A percentile compares a stretch with the other conserved stretches of the same genome.
These are phyloP conservation scores for Andrena bucephala DNA, from an alignment of 2,888 invertebrate genomes.

Conservation along the genomic window DNA sequence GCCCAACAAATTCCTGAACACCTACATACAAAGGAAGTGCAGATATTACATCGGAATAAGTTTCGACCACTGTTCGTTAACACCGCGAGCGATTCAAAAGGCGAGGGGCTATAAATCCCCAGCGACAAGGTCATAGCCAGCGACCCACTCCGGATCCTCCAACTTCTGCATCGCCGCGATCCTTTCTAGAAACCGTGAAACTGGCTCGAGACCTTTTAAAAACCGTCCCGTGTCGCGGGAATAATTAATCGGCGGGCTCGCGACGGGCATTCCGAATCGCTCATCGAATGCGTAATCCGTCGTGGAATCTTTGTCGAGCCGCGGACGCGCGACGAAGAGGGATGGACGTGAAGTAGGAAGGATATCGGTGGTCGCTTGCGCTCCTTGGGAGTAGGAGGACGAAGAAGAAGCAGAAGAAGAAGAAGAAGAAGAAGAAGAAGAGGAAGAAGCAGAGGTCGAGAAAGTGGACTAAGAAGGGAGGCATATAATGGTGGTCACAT, in stretches of 20 bases:
- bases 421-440: constrained; percentile 15
- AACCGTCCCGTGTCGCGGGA: constrained; percentile 18
- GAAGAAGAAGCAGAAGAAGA: constrained; percentile 42
- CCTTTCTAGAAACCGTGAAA: constrained; percentile 20
- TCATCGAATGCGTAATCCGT: constrained; percentile 67
- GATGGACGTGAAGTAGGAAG: constrained; percentile 45
- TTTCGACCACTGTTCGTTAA: neutral
- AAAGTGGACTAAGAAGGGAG: constrained; percentile 58
- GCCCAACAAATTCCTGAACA: too few species aligned
- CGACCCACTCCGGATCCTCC: neutral
- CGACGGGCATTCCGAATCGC: constrained; percentile 60
- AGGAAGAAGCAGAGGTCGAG: constrained; percentile 49
- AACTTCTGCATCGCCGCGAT: neutral
- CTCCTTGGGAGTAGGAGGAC: constrained; percentile 39
- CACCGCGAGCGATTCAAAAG: neutral
- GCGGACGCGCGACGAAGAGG: constrained; percentile 38
- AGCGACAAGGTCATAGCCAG: neutral
- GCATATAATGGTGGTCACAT: constrained; percentile 82
- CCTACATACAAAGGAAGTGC: neutral
- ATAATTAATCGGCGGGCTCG: constrained; percentile 57
- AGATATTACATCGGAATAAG: neutral
- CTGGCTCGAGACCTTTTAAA: constrained; percentile 18
- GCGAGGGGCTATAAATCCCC: neutral
- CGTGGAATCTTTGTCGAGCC: constrained; percentile 84
- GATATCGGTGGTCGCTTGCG: constrained; percentile 10